phyloP scores from a whole-genome alignment of 2,888 invertebrate genomes.

The Gibbula magus region DNA sequence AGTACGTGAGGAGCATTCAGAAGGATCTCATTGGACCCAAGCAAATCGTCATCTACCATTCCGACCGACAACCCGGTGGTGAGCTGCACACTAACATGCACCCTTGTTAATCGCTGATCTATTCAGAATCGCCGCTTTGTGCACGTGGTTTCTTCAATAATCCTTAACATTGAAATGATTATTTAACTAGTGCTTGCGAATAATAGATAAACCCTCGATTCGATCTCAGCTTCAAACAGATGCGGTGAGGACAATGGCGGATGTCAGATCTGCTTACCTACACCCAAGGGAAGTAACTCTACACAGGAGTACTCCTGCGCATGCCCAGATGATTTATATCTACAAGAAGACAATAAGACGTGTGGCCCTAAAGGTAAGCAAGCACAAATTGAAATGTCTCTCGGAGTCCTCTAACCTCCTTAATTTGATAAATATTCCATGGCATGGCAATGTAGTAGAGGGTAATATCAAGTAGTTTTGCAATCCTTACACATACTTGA shows the following conservation, averaged over 20 bases:
- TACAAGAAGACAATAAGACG: neutral
- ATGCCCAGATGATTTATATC: neutral
- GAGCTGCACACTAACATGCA: no score
- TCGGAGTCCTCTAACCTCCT: no score
- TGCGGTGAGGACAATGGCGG: neutral
- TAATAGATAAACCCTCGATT: neutral
- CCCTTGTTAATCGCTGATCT: no score
- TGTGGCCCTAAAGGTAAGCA: neutral
- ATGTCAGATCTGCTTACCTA: neutral
- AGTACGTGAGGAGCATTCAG: neutral
- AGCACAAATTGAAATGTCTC: no score
- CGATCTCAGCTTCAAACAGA: neutral
- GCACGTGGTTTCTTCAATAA: no score
- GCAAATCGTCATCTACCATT: neutral
- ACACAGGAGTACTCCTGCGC: neutral
- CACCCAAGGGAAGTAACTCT: neutral
- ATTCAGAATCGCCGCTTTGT: no score
- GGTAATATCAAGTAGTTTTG: no score
- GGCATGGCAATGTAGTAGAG: no score
- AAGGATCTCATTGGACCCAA: neutral
- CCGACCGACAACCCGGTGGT: neutral
- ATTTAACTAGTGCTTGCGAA: no score
- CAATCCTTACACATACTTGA: no score
- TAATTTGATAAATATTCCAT: no score
- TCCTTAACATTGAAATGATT: no score